Evolutionary conservation across 2,113 vertebrate genomes (phyloP), one percentile per base, ranked within the genome.

Genomic region (Cariama cristata): DNA sequence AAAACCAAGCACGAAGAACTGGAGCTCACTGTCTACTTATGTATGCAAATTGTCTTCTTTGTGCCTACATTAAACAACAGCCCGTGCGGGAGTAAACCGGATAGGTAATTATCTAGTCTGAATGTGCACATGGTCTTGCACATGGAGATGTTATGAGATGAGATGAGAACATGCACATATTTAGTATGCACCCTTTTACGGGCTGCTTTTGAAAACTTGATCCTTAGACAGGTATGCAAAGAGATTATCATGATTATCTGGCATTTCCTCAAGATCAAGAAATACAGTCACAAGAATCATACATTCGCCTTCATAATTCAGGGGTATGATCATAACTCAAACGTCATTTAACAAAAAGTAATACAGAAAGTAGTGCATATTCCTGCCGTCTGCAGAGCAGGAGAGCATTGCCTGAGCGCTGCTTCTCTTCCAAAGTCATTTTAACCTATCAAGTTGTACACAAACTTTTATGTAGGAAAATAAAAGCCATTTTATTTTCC

Each of bases 31-130:
- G 68, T 55, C 80, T 75, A 14, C 59, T 90, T 60, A 85, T 4
- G 58, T 14, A 58, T 95, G 83, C 76, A 93, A 95, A 89, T 66
- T 24, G 69, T 92, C 91, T 38, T 84, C 83, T 94, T 62, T 76
- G 86, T 96, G 88, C 94, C 88, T 81, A 5, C 30, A 75, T 58
- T 88, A 88, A 91, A 49, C 77, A 93, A 21, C 73, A 96, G 91
- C 76, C 86, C 28, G 2, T 60, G 91, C 84, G 45, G 79, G 85
- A 90, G 74, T 33, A 75, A 73, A 42, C 80, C 5, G 27, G 91
- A 67, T 47, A 86, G 76, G 80, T 13, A 89, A 95, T 91, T 94
- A 88, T 58, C 93, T 45, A 79, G 69, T 76, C 83, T 52, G 84
- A 86, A 72, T 33, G 52, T 56, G 86, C 90, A 38, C 79, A 38